Evolutionary conservation across 2,113 vertebrate genomes (phyloP).

Genomic region (Pleuronectes platessa): DNA sequence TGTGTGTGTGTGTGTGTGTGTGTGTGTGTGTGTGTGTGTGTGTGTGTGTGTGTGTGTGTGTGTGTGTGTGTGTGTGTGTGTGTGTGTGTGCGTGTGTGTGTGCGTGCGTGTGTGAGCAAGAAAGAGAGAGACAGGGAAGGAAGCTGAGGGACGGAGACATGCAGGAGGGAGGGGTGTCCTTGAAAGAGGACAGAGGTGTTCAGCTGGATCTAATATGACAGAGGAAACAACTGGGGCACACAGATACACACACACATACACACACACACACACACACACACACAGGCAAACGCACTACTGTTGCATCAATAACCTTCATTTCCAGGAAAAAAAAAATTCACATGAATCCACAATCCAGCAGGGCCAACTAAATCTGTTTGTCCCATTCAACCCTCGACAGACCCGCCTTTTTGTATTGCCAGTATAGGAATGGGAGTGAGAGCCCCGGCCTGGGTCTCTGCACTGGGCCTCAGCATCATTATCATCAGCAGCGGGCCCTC

Average conservation of each 20-base stretch:
- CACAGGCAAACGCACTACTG: constrained; percentile 34
- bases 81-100: constrained; percentile 2
- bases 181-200: constrained; percentile 83
- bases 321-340: constrained; percentile 58
- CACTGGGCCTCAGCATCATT: constrained; percentile 70
- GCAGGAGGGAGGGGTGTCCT: constrained; percentile 76
- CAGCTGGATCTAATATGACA: constrained; percentile 80
- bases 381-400: constrained; percentile 60
- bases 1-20: constrained; percentile 3
- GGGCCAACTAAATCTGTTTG: constrained; percentile 64
- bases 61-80: constrained; percentile 7
- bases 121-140: constrained; percentile 31
- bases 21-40: constrained; percentile 11
- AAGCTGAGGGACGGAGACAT: constrained; percentile 56
- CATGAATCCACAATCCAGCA: constrained; percentile 54
- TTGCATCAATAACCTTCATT: constrained; percentile 66
- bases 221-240: constrained; percentile 70
- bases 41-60: background rate
- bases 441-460: constrained; percentile 60
- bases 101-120: background rate
- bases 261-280: constrained; percentile 42
- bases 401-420: constrained; percentile 53
- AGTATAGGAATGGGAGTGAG: constrained; percentile 36
- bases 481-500: constrained; percentile 75
- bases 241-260: constrained; percentile 41